A percentile compares a stretch with the other conserved stretches of the same genome.
phyloP scores from a whole-genome alignment of 2,113 vertebrate genomes.

The Haliaeetus leucogaster region DNA sequence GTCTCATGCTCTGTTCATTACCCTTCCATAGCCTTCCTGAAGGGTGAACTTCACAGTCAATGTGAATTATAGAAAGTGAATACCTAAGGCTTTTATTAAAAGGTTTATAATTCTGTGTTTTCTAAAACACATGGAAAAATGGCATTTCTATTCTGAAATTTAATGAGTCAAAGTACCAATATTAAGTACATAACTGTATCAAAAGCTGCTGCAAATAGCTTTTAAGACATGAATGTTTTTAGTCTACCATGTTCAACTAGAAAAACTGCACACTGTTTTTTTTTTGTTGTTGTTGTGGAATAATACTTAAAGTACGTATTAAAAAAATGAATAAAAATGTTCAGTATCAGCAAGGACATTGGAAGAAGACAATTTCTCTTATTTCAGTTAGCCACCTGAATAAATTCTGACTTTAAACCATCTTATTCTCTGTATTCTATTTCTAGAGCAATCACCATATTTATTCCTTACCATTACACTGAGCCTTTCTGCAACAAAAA shows the following conservation, averaged over 20 bases:
- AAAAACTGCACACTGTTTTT: neutral
- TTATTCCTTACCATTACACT: neutral
- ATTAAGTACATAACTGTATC: neutral
- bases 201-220: neutral
- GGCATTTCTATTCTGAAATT: neutral
- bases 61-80: neutral
- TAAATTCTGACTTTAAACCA: neutral
- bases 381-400: neutral
- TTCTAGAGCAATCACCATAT: neutral
- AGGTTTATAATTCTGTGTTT: neutral
- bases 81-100: neutral
- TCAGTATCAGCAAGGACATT: neutral
- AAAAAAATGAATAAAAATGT: neutral
- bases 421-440: neutral
- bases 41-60: neutral
- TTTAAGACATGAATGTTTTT: neutral
- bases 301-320: neutral
- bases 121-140: neutral
- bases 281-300: neutral
- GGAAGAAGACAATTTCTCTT: neutral
- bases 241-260: neutral
- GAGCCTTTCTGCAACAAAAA: neutral
- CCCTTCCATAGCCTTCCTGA: neutral
- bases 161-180: neutral
- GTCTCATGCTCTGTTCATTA: neutral